Evolutionary conservation across 2,797 vertebrate species (phyloP).

Genomic region (Balearica regulorum): DNA sequence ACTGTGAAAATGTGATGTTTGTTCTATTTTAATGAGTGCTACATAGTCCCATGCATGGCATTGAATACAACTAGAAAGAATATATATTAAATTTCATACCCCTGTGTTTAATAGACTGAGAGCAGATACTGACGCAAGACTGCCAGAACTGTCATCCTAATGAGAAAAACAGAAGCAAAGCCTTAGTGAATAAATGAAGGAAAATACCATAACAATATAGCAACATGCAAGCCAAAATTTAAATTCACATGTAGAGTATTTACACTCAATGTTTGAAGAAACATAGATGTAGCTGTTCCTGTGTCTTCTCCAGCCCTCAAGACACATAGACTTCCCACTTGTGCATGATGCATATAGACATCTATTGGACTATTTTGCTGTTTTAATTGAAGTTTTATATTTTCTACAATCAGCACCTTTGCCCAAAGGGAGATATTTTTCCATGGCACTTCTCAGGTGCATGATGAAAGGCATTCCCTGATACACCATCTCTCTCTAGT

Average conservation of each 20-base stretch:
- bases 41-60: constrained; percentile 70
- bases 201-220: constrained; percentile 45
- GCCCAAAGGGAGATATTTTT: not conserved
- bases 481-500: not conserved
- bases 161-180: constrained; percentile 76
- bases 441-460: not conserved
- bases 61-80: constrained; percentile 59
- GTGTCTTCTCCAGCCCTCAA: not conserved
- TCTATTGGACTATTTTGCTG: not conserved
- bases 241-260: not conserved
- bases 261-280: not conserved
- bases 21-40: constrained; percentile 53
- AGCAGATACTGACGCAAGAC: constrained; percentile 82
- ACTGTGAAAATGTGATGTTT: constrained; percentile 61
- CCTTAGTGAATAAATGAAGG: constrained; percentile 67
- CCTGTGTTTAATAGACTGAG: constrained; percentile 83
- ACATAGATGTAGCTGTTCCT: not conserved
- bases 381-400: not conserved
- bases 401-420: not conserved
- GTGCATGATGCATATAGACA: not conserved
- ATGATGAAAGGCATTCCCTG: not conserved
- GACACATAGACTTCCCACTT: not conserved
- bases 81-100: constrained; percentile 79
- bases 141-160: constrained; percentile 81
- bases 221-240: constrained; percentile 36